A percentile compares a stretch with the other conserved stretches of the same genome.
Evolutionary conservation across 1,140 invertebrate species (phyloP).

Genomic region (Meteorus sp.): DNA sequence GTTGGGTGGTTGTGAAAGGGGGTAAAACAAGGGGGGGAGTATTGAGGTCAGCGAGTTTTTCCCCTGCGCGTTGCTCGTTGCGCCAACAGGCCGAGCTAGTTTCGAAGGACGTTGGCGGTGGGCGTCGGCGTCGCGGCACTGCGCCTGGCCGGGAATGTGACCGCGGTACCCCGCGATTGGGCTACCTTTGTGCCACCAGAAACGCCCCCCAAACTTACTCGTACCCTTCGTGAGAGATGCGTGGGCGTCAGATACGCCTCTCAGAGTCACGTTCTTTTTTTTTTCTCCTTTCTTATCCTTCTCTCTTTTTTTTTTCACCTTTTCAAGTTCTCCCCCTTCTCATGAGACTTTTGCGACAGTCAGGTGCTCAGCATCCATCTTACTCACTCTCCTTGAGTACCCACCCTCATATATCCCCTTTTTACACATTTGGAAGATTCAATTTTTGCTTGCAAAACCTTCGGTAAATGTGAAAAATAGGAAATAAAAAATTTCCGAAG

Average conservation of each 20-base stretch:
- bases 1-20: conserved; percentile 6
- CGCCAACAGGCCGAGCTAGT: conserved; percentile 38
- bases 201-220: conserved; percentile 54
- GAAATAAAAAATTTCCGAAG: not conserved
- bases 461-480: not conserved
- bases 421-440: conserved; percentile 3
- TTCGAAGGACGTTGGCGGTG: conserved; percentile 34
- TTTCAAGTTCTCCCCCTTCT: conserved; percentile 1
- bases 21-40: conserved; percentile 39
- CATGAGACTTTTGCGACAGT: conserved; percentile 15
- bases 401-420: not conserved
- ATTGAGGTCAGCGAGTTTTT: conserved; percentile 59
- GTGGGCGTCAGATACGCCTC: conserved; percentile 56
- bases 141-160: conserved; percentile 52
- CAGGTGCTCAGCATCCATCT: conserved; percentile 26
- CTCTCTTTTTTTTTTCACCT: conserved; percentile 29
- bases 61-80: conserved; percentile 54
- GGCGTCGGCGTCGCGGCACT: conserved; percentile 52
- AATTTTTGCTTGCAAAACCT: no score
- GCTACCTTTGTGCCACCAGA: conserved; percentile 49
- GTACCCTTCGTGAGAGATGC: conserved; percentile 46
- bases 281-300: conserved; percentile 36
- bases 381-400: conserved; percentile 7
- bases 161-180: conserved; percentile 54
- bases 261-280: conserved; percentile 26